Conservation (phyloP, 2,113 vertebrate genomes). For the Sceloporus undulatus region DNA sequence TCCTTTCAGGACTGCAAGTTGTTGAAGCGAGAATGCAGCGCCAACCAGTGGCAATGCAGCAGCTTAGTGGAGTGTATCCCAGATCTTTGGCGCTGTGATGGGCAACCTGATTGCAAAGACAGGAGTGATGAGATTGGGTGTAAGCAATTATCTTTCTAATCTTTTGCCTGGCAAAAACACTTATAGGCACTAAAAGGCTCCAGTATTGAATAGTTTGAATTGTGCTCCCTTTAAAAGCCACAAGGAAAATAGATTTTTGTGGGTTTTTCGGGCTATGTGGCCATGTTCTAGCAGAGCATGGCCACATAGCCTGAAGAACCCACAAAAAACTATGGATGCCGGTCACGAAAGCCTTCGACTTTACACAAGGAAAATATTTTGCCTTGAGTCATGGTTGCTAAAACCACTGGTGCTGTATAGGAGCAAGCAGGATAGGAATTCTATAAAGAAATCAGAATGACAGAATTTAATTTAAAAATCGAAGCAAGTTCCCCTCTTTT, state of each 20-base stretch:
- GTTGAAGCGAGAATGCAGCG: conserved; percentile 65
- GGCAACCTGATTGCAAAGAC: conserved; percentile 83
- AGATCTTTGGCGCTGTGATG: conserved; percentile 85
- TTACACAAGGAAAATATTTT: background rate
- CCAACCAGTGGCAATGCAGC: conserved; percentile 84
- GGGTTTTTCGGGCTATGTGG: too few relatives aligned
- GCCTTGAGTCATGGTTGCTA: background rate
- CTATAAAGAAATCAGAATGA: background rate
- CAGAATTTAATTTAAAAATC: background rate
- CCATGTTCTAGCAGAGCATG: too few relatives aligned
- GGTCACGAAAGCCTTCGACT: too few relatives aligned
- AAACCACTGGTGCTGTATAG: background rate
- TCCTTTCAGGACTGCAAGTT: conserved; percentile 77
- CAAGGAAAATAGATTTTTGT: background rate
- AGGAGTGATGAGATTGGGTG: conserved; percentile 85
- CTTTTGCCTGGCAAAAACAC: background rate
- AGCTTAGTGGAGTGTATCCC: conserved; percentile 82
- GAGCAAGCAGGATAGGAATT: background rate
- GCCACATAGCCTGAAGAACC: too few relatives aligned
- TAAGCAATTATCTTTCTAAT: conserved; percentile 68
- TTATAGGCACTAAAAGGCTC: background rate
- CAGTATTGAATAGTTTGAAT: background rate
- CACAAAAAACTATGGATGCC: too few relatives aligned
- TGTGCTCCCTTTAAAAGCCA: background rate
- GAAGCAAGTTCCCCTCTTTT: too few relatives aligned